Evolutionary conservation across 2,797 vertebrate species (phyloP), one percentile per base, ranked within the genome.

Genomic region (Carduelis carduelis): DNA sequence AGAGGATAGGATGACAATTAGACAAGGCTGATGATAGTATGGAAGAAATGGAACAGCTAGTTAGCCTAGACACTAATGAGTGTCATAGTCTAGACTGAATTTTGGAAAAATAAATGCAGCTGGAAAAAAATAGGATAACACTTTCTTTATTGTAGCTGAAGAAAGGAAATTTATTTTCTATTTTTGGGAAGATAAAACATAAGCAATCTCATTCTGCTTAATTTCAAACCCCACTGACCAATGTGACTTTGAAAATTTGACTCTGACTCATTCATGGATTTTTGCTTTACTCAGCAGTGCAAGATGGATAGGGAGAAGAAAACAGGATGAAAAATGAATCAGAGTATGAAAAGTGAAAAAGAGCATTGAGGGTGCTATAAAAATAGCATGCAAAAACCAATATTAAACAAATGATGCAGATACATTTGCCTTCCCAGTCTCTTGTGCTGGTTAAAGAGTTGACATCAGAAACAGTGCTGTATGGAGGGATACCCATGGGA

Each of bases 201-300:
- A 44, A 89, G 37, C 37, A 76, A 66, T 88, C 32, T 76, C 37
- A 76, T 92, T 89, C 81, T 87, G 49, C 41, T 90, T 91, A n/a
- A 86, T 79, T 95, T 90, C 77, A 96, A 95, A 95, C 66, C 11
- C 44, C 59, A 66, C 59, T 81, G 63, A 90, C 83, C 85, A 91
- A 81, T 88, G 77, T 91, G 91, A 96, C 87, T 88, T 88, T 90
- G 87, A 95, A 95, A 91, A 92, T 74, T 88, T 83, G 66, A 86
- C 64, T 94, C 68, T 83, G 65, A 88, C 55, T 95, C 91, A 79
- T 79, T 83, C 65, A 32, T 53, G 24, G 59, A 74, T 94, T 96
- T 96, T 88, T 66, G 60, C 66, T 95, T 92, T 86, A 70, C 59
- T 93, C 93, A 94, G 87, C 90, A 77, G 43, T 52, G 17, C 9